A percentile compares a stretch with the other conserved stretches of the same genome.
These are phyloP conservation scores for Diadema setosum DNA, from an alignment of 35 echinoderm and acorn worm genomes.

Conservation along the genomic window DNA sequence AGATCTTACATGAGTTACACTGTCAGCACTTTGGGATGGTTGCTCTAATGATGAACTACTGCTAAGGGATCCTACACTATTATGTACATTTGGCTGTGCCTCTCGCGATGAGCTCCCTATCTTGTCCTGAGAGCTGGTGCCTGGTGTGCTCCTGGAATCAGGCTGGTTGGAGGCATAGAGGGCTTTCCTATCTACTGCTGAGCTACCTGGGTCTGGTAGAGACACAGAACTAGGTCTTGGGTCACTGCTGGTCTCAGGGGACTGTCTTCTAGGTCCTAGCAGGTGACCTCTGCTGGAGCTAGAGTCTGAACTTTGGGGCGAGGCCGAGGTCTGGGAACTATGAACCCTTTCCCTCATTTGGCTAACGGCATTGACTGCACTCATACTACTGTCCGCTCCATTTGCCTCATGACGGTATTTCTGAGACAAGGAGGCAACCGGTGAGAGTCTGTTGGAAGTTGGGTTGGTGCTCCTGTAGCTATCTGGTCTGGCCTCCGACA, in stretches of 20 bases:
- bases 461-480: slow-evolving; percentile 6
- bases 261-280: not conserved
- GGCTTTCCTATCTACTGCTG: not conserved
- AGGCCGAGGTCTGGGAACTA: slow-evolving; percentile 29
- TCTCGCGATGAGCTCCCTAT: not conserved
- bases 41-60: slow-evolving; percentile 22
- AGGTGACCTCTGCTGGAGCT: not conserved
- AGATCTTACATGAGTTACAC: not conserved
- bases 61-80: slow-evolving; percentile 4
- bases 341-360: slow-evolving; percentile 41
- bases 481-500: slow-evolving; percentile 33
- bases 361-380: not conserved
- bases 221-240: not conserved
- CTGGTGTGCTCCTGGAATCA: not conserved
- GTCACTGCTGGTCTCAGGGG: slow-evolving; percentile 19
- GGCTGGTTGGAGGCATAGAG: not conserved
- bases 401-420: slow-evolving; percentile 47
- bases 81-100: not conserved
- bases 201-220: not conserved
- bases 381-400: slow-evolving; percentile 50
- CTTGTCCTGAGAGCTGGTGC: not conserved
- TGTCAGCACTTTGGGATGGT: not conserved
- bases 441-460: slow-evolving; percentile 36
- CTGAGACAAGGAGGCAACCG: slow-evolving; percentile 11
- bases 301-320: slow-evolving; percentile 22